Base-by-base conservation (phyloP, 2,113 vertebrate species). In the Brienomyrus brachyistius region DNA sequence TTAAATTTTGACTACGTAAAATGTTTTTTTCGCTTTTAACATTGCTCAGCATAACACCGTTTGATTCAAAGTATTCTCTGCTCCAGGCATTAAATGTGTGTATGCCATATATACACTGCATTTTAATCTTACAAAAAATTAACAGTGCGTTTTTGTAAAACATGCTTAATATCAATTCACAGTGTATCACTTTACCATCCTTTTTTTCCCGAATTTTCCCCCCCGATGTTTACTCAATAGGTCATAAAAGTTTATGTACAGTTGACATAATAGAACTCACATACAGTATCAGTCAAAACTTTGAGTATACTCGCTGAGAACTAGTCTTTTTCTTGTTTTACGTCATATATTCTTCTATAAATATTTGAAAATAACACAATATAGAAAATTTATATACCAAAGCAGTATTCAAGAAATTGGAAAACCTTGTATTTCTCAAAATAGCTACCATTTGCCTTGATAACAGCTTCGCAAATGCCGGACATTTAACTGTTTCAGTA, bases 141-240 rank as follows among this genome's bases (percentile, higher is more conserved):
- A 9, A 45, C 80, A 48, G 45, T 48, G 82, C 82, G n/a, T 48
- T 9, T 87, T 87, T 87, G 40, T 48, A 45, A 84, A 84, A 48
- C 82, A 80, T 80, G 82, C 45, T 48, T 48, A 45, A 48, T 84
- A 84, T 84, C 45, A 40, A 84, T 48, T 84, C 43, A 83, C 43
- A 47, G 82, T 84, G 45, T 23, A 21, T 47, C 21, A 27, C 59
- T 54, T 66, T 23, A 19, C 47, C 40, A 19, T 52, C 40, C 3
- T 6, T 19, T 87, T 56, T 23, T 21, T 0, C 0, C 10, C 31
- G 3, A 1, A 3, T 51, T 50, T 13, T 6, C 0, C 0, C 52
- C 51, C 45, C 83, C 15, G 13, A 50, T 86, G 9, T 86, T 50
- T 86, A 50, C 83, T 27, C 21, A 45, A n/a, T n/a, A 85, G 13